Evolutionary conservation across 37 sponge, comb jelly and placozoan genomes (phyloP), one percentile per base, ranked within the genome.

Genomic region (Cladorhizidae sp.): DNA sequence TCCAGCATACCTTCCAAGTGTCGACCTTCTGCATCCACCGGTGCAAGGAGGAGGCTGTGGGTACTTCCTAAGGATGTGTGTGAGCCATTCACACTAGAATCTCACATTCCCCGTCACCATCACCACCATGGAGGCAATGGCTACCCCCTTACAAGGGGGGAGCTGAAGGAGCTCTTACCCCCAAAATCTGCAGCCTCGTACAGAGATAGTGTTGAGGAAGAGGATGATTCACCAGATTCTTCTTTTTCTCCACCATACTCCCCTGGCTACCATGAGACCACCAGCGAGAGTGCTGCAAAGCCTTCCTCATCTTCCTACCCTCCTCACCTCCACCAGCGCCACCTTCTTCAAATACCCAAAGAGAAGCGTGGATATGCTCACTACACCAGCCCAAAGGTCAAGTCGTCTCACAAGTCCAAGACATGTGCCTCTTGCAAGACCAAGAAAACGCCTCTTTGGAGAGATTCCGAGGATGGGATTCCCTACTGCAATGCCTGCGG

Each of bases 401-500:
- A 26, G 49, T 20, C 35, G 8, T 25, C 74, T 33, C 14, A 50
- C 25, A 78, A 81, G 41, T 58, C 40, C 23, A 93, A 93, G 75
- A 65, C 75, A 8, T 93, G 93, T 86, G 86, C 90, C 1, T 93
- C 93, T 5, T 93, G 93, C 62, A 80, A 84, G 22, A 89, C 93
- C 2, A 85, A 71, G 79, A 93, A 93, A 68, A 93, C 89, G 17
- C 93, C 93, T 43, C 83, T 93, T 1, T 93, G 93, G 93, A 56
- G 93, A 26, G 93, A 93, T 59, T 67, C 93, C 0, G 93, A 93
- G 33, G 93, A 93, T 76, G 93, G 93, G 20, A 93, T 79, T 18
- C 90, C 93, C 3, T 88, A 88, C 59, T 93, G 93, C 80, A 93
- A 93, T 39, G 93, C 93, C 31, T 93, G 93, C 50, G 93, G 93